Evolutionary conservation across 2,888 invertebrate species (phyloP), one percentile per base, ranked within the genome.

Genomic region (Ichneumoninae sp.): DNA sequence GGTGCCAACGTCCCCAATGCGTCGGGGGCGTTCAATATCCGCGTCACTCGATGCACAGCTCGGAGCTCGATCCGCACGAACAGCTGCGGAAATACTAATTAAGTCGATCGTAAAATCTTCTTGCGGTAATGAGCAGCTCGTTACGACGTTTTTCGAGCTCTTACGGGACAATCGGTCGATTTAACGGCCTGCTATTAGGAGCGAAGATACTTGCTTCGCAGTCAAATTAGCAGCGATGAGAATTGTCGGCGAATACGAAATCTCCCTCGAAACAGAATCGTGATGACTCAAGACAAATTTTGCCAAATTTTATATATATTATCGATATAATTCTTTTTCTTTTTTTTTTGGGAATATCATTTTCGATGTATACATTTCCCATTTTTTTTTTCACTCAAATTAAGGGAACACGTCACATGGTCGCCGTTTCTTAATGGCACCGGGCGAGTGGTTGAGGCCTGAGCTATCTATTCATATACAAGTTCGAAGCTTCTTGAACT

Each of bases 1-100:
- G 52, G 44, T 90, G 89, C 54, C 44, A 13, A 5, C 70, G 71
- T 54, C 88, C 89, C 8, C 30, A 86, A 10, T 90, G 90, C 60
- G 82, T 89, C 54, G 89, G 87, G 10, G 90, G 90, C 83, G 65
- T 70, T 40, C 74, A 74, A 74, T 19, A 30, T 10, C 13, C 22
- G 3, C n/a, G 26, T 2, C 13, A 47, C 36, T 10, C 19, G 8
- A 33, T 75, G 26, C n/a, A 33, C 8, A 19, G 6, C 13, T 22
- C 22, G 19, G 47, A 57, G 57, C 1, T 54, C 71, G 40, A 71
- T 33, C n/a, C 50, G 16, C 50, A 50, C 50, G 33, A 50, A n/a
- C 19, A 10, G 26, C 19, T 10, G 26, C 22, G 19, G 57, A 57
- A 22, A 57, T 22, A 7, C 57, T 13, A 57, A 57, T 22, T 33